These are phyloP conservation scores for Lycaena phlaeas DNA, from an alignment of 2,888 invertebrate genomes.

Conservation along the genomic window DNA sequence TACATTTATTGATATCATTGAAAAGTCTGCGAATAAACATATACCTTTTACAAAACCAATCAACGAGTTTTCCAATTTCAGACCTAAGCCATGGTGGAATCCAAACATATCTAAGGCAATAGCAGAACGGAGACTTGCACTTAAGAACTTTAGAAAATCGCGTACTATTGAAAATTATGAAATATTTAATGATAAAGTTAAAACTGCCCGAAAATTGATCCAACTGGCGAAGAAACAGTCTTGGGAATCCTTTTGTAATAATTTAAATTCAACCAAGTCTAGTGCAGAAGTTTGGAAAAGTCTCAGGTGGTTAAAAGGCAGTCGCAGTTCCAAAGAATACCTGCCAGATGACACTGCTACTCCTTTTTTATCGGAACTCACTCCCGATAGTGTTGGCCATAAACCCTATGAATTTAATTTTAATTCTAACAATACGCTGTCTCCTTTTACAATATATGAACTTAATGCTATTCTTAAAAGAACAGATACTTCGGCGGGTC, in stretches of 20 bases:
- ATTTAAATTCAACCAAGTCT: neutral
- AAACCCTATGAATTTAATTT: neutral
- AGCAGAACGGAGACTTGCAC: too few relatives aligned
- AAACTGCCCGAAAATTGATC: too few relatives aligned
- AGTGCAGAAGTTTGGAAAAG: neutral
- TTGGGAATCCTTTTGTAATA: neutral
- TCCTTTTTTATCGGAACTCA: too few relatives aligned
- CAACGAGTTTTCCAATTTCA: neutral
- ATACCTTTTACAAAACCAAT: neutral
- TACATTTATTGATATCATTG: neutral
- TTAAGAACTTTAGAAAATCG: too few relatives aligned
- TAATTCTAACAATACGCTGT: too few relatives aligned
- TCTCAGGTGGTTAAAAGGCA: slow-evolving; percentile 3
- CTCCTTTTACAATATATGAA: neutral
- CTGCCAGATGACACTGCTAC: too few relatives aligned
- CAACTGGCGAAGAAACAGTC: neutral
- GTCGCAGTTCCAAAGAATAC: too few relatives aligned
- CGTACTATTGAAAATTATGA: too few relatives aligned
- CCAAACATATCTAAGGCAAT: neutral
- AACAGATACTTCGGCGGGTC: slow-evolving; percentile 5
- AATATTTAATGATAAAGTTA: too few relatives aligned
- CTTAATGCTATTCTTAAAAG: neutral
- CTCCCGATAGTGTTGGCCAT: neutral
- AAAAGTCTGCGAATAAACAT: neutral
- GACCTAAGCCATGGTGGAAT: neutral